Base-by-base conservation (phyloP, 1,140 invertebrate genomes). In the Dreissena polymorpha region DNA sequence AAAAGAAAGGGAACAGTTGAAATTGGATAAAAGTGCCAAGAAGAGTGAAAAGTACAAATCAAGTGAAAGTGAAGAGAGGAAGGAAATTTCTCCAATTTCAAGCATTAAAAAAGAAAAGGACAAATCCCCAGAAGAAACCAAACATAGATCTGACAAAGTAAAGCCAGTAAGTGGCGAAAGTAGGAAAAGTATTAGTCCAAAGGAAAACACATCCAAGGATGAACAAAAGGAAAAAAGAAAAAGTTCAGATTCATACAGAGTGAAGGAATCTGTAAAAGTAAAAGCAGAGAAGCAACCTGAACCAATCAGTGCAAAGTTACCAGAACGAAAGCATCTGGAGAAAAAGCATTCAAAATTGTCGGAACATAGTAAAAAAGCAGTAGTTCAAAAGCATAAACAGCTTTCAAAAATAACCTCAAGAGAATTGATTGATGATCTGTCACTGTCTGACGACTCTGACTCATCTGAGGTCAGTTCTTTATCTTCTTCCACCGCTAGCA, bases 391-490 rank as follows among this genome's bases (percentile, higher is more conserved):
- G 49, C 53, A 53, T 49, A 82, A 74, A 69, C 63, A 55, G 65
- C 72, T 83, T 23, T 68, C 72, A n/a, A 75, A 75, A 21, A 53
- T 83, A 10, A 76, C 81, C 23, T 70, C 71, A 49, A 50, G 21
- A 27, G 73, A 83, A 76, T 53, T 83, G 10, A 83, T 39, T 0
- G 50, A 83, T 49, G 81, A 83, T 76, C 64, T 83, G 21, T 82
- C 79, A 12, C 50, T 72, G 21, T 82, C 79, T 25, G 71, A 69
- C 57, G 60, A 55, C 21, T 74, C 70, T 53, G 68, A 71, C 16
- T 73, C 71, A 21, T 82, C 79, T 13, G 70, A 60, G 18, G 69
- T 51, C 65, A 55, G 51, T 16, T 55, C 51, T 14, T 60, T 53
- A 21, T 80, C 77, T 16, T 70, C 75, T 1, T 70, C 75, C 1